A percentile compares a stretch with the other conserved stretches of the same genome.
These are phyloP conservation scores for Menura novaehollandiae DNA, from an alignment of 2,113 vertebrate species.

Conservation along the genomic window DNA sequence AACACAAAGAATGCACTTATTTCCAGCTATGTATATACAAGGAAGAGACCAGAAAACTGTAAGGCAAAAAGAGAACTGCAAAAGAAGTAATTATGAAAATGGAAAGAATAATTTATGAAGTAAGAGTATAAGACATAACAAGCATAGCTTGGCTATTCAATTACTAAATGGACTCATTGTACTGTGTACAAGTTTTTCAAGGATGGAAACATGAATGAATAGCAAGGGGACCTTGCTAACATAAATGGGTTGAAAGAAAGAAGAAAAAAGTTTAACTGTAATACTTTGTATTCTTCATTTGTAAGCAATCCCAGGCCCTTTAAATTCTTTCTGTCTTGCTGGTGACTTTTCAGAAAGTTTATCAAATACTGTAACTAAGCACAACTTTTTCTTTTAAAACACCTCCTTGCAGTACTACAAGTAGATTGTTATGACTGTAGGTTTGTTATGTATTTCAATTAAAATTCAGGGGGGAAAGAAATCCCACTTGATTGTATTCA, in stretches of 20 bases:
- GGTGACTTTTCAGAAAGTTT: background rate
- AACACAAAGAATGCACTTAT: background rate
- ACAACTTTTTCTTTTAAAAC: background rate
- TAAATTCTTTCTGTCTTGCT: background rate
- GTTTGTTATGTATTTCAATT: background rate
- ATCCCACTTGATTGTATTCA: background rate
- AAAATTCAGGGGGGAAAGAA: background rate
- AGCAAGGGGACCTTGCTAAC: background rate
- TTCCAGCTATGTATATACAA: background rate
- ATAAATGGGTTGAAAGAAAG: background rate
- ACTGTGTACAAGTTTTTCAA: background rate
- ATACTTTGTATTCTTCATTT: background rate
- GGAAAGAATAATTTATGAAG: background rate
- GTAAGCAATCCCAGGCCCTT: background rate
- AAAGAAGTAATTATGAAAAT: slow-evolving; percentile 21
- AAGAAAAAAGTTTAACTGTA: background rate
- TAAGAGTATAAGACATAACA: background rate
- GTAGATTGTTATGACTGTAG: background rate
- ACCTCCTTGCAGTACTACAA: background rate
- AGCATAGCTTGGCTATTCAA: background rate
- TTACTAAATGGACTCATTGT: background rate
- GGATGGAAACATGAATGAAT: background rate
- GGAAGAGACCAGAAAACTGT: slow-evolving; percentile 4
- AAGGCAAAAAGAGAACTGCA: background rate
- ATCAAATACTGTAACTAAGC: background rate